Conservation (phyloP, 2,113 vertebrate species). For the Helogale parvula region DNA sequence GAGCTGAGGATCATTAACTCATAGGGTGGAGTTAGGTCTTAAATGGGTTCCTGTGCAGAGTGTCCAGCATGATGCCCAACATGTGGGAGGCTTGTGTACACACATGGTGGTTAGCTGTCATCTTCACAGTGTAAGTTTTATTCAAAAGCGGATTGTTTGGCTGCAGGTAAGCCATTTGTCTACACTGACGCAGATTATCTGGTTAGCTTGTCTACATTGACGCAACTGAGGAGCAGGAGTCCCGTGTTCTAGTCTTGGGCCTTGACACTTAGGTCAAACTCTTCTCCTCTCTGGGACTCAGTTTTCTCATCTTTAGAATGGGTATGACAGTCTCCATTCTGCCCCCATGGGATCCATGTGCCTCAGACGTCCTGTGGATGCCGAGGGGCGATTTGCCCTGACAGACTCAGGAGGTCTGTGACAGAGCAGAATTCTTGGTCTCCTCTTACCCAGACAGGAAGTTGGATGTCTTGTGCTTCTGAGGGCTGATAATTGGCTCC, state of each 20-base stretch:
- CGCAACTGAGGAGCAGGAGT: neutral
- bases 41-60: neutral
- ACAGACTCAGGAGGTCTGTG: neutral
- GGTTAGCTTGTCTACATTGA: neutral
- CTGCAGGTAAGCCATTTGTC: neutral
- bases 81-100: fast-evolving
- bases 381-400: neutral
- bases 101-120: fast-evolving
- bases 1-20: neutral
- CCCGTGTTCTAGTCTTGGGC: neutral
- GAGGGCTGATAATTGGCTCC: neutral
- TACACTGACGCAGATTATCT: neutral
- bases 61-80: fast-evolving
- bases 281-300: neutral
- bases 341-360: no score
- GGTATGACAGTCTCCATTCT: neutral
- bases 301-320: neutral
- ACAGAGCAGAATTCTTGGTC: neutral
- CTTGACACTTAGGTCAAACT: neutral
- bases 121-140: neutral
- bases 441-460: neutral
- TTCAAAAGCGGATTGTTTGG: neutral
- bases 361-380: neutral
- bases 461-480: neutral
- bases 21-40: neutral